A percentile compares a stretch with the other conserved stretches of the same genome.
Conservation (phyloP, 2,113 vertebrate species). For the Rhinoderma darwinii region DNA sequence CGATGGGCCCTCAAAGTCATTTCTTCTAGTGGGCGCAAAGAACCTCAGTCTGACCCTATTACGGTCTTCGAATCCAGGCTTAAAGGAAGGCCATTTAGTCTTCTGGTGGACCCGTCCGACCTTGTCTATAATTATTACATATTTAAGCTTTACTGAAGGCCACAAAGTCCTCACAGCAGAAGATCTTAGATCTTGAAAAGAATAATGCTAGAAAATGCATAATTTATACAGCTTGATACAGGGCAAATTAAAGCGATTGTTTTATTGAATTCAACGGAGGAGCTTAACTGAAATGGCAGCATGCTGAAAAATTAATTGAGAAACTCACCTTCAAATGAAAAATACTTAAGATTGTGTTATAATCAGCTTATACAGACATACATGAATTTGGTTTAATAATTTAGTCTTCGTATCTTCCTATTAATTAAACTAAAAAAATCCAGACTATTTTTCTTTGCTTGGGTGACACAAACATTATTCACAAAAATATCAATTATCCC, state of each 20-base stretch:
- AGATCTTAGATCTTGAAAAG: background rate
- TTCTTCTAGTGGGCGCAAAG: too few species aligned
- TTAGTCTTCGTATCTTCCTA: slow-evolving; percentile 62
- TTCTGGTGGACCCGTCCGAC: background rate
- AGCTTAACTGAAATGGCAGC: slow-evolving; percentile 67
- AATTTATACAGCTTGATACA: slow-evolving; percentile 36
- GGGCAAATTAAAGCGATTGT: slow-evolving; percentile 62
- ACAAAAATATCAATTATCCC: slow-evolving; percentile 65
- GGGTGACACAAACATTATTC: slow-evolving; percentile 63
- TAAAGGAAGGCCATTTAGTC: background rate
- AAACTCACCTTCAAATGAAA: slow-evolving; percentile 77
- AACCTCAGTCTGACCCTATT: background rate
- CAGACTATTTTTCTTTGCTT: slow-evolving; percentile 64
- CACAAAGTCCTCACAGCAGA: slow-evolving; percentile 54
- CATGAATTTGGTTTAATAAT: slow-evolving; percentile 66
- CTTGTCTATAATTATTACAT: background rate
- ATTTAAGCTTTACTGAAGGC: background rate
- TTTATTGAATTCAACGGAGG: slow-evolving; percentile 67
- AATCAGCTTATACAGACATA: slow-evolving; percentile 68
- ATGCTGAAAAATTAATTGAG: slow-evolving; percentile 75
- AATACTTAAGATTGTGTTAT: slow-evolving; percentile 66
- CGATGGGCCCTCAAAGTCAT: too few species aligned
- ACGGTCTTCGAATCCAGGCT: background rate
- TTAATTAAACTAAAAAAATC: slow-evolving; percentile 63
- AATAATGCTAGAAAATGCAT: background rate